phyloP scores from a whole-genome alignment of 2,888 invertebrate genomes.

The Pristionchus japonicus region DNA sequence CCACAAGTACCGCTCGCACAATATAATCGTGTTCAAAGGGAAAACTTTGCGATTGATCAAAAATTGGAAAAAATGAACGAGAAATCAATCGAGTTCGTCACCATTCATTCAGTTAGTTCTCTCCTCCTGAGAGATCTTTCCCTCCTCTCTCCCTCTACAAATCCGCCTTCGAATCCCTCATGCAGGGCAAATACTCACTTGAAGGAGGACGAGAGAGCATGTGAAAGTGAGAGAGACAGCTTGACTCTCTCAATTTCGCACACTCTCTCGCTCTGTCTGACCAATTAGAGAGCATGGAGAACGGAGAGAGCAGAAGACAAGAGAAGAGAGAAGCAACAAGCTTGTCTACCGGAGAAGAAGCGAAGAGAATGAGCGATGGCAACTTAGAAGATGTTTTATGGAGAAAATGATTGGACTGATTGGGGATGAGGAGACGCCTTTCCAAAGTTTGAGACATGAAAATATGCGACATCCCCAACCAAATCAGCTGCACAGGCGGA shows the following conservation, averaged over 20 bases:
- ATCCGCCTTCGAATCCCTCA: background rate
- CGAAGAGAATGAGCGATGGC: background rate
- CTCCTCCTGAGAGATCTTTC: slow-evolving; percentile 17
- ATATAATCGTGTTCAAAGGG: too few relatives aligned
- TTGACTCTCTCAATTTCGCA: too few relatives aligned
- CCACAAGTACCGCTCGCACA: too few relatives aligned
- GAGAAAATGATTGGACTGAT: background rate
- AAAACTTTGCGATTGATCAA: too few relatives aligned
- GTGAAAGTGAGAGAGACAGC: background rate
- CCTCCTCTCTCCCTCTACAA: background rate
- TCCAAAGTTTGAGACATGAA: background rate
- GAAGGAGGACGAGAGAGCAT: background rate
- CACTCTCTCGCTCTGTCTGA: too few relatives aligned
- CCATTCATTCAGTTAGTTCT: background rate
- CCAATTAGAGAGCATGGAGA: too few relatives aligned
- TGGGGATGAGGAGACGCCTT: background rate
- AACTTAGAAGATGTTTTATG: background rate
- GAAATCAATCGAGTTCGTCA: background rate
- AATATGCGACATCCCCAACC: too few relatives aligned
- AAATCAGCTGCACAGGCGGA: too few relatives aligned
- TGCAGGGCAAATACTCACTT: slow-evolving; percentile 22
- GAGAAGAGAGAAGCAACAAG: background rate
- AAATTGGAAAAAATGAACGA: background rate
- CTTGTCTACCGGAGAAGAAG: slow-evolving; percentile 19
- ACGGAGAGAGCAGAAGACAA: too few relatives aligned